Evolutionary conservation across 2,797 vertebrate species (phyloP), one percentile per base, ranked within the genome.

Genomic region (Fratercula arctica): DNA sequence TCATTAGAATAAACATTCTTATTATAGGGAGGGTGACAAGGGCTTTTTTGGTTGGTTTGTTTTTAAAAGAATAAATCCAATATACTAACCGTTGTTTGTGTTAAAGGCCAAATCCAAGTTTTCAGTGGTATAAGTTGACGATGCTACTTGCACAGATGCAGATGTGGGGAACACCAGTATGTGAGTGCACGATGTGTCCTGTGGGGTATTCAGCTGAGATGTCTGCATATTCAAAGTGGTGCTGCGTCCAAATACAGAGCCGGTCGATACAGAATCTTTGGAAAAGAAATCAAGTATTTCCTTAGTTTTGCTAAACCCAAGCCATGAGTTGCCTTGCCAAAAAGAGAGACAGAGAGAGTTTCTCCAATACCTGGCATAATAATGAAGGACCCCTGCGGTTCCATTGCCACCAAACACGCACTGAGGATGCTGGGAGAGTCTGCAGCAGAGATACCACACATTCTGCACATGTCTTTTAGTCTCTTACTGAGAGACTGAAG

Each of bases 351-450:
- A 6, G 12, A 33, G 17, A 15, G 13, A 21, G 33, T 39, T 88
- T 70, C 61, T 79, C 29, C 29, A 84, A 56, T 95, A 97, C 99
- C 99, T 99, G 99, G 99, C 99, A 99, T 99, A 95, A 99, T 99
- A 98, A 99, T 98, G 96, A 99, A 99, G 96, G 99, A 99, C 81
- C 99, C 99, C 97, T 99, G 99, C 45, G 99, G 99, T 97, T 99
- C 99, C 98, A 99, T 99, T 96, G 99, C 99, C 95, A 99, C 99
- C 96, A 99, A 97, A 96, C 99, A 99, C 96, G 99, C 99, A 57
- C 99, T 99, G 96, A 99, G 99, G 95, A 99, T 99, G 98, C 99
- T 99, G 97, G 99, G 99, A 96, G 99, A 99, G 97, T 99, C 99
- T 7, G 99, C 98, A 69, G 99, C 98, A 14, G 99, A 99, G 98